A percentile compares a stretch with the other conserved stretches of the same genome.
Conservation (phyloP, 2,113 vertebrate species). For the Tachysurus fulvidraco region DNA sequence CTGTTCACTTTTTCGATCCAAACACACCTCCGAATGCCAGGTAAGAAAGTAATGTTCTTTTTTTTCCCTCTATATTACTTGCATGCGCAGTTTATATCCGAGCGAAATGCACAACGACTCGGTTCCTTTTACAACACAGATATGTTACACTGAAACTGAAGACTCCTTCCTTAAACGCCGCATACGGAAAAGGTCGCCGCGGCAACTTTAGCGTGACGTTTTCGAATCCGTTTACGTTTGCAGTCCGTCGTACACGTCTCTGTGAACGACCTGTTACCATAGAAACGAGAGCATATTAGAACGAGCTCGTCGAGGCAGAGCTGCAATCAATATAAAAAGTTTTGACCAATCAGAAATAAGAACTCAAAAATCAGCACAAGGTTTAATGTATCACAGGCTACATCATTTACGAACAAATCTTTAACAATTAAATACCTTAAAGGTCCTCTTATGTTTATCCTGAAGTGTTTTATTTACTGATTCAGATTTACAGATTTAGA, state of each 20-base stretch:
- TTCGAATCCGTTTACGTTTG: not conserved
- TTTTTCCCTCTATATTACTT: not conserved
- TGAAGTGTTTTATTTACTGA: not conserved
- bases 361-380: not conserved
- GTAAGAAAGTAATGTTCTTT: constrained; percentile 63
- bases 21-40: constrained; percentile 89
- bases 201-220: not conserved
- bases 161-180: not conserved
- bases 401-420: not conserved
- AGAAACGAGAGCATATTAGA: not conserved
- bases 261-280: not conserved
- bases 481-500: not conserved
- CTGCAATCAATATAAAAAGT: not conserved
- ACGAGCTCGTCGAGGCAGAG: not conserved
- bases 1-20: constrained; percentile 91
- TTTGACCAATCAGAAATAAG: not conserved
- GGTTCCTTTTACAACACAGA: not conserved
- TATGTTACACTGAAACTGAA: not conserved
- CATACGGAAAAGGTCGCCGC: not conserved
- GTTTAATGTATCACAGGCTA: not conserved
- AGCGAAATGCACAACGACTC: not conserved
- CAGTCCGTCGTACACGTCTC: not conserved
- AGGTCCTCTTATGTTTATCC: not conserved
- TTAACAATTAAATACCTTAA: not conserved
- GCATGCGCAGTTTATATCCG: no score